phyloP scores from a whole-genome alignment of 1,140 invertebrate genomes.

The Dryas iulia region DNA sequence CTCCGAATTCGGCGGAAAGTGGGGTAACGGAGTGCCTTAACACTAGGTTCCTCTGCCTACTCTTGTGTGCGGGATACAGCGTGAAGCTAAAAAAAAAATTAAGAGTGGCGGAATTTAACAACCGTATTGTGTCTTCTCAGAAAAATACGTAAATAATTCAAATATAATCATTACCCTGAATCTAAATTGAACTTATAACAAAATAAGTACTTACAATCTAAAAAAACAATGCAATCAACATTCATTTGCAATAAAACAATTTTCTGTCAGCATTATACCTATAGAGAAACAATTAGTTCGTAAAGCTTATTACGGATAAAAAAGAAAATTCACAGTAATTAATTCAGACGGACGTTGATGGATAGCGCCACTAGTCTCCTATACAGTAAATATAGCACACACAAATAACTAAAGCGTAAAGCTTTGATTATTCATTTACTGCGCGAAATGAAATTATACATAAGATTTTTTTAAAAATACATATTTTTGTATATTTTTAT shows the following conservation, averaged over 20 bases:
- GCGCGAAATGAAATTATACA: neutral
- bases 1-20: no score
- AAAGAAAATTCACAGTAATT: conserved; percentile 48
- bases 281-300: conserved; percentile 31
- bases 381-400: conserved; percentile 42
- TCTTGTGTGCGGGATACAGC: no score
- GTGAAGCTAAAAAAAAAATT: no score
- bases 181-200: no score
- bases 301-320: conserved; percentile 30
- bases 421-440: conserved; percentile 23
- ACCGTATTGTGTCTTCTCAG: no score
- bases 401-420: conserved; percentile 18
- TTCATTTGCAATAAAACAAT: conserved; percentile 14
- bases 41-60: no score
- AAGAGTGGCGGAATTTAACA: no score
- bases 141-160: no score
- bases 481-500: neutral
- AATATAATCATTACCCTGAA: no score
- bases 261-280: conserved; percentile 12
- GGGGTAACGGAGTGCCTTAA: no score
- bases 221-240: conserved; percentile 9
- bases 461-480: neutral
- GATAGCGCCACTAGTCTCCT: conserved; percentile 46
- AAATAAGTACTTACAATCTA: neutral
- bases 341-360: conserved; percentile 56